Conservation (phyloP, 2,113 vertebrate species). For the Hippolais icterina region DNA sequence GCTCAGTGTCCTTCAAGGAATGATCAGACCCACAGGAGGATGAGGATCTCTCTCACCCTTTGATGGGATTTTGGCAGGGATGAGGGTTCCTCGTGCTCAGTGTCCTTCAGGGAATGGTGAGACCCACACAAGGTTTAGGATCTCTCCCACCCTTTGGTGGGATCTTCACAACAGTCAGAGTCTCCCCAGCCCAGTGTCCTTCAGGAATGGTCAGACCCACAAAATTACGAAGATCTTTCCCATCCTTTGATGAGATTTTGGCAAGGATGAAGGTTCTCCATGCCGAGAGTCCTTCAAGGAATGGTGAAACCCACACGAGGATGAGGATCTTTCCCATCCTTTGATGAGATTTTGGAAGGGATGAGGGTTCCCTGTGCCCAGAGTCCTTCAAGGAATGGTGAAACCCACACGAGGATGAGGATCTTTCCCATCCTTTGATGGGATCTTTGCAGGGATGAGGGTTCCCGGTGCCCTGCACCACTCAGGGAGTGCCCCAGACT, state of each 20-base stretch:
- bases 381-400: not conserved
- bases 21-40: not conserved
- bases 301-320: not conserved
- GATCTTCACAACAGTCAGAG: too few species aligned
- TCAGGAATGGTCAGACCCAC: too few species aligned
- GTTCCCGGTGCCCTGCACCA: rapidly evolving
- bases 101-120: not conserved
- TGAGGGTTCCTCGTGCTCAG: not conserved
- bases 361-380: not conserved
- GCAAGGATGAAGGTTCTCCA: not conserved
- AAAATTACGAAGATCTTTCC: too few species aligned
- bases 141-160: not conserved
- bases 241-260: not conserved
- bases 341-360: rapidly evolving
- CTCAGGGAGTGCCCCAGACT: not conserved
- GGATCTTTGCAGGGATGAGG: rapidly evolving
- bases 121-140: not conserved
- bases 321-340: not conserved
- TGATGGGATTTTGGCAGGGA: rapidly evolving
- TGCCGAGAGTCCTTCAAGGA: not conserved
- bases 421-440: not conserved
- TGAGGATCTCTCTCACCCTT: not conserved
- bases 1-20: not conserved
- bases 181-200: too few species aligned
- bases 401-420: not conserved